phyloP scores from a whole-genome alignment of 2,797 vertebrate species.

The Chelmon rostratus region DNA sequence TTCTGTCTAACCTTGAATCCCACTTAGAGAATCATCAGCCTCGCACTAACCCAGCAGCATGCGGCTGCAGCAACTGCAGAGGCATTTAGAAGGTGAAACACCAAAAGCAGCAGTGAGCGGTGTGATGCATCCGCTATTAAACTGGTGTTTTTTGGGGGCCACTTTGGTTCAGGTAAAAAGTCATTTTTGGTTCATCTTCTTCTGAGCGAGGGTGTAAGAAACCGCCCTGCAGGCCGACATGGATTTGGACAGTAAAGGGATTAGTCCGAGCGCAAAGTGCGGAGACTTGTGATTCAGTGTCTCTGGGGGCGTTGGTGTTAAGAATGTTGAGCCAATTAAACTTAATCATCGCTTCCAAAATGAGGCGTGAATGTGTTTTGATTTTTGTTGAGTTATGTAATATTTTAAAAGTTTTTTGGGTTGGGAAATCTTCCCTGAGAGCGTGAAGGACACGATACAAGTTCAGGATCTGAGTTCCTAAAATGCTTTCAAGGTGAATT shows the following conservation, averaged over 20 bases:
- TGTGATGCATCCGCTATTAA: background rate
- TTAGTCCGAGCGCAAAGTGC: slow-evolving; percentile 6
- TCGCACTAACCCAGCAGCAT: background rate
- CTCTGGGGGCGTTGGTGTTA: slow-evolving; percentile 9
- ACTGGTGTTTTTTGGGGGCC: background rate
- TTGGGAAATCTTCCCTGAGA: slow-evolving; percentile 2
- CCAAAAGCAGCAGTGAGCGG: background rate
- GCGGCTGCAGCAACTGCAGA: background rate
- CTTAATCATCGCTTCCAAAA: background rate
- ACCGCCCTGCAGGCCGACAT: slow-evolving; percentile 13
- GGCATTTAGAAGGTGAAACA: background rate
- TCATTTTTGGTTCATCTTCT: background rate
- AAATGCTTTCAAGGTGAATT: background rate
- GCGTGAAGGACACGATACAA: background rate
- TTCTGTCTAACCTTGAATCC: background rate
- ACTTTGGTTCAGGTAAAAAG: background rate
- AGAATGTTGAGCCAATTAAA: slow-evolving; percentile 1
- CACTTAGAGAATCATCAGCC: slow-evolving; percentile 13
- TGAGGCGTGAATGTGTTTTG: background rate
- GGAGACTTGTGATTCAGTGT: slow-evolving; percentile 4
- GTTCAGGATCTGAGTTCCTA: background rate
- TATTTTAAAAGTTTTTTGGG: background rate
- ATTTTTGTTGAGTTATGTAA: background rate
- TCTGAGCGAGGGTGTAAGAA: slow-evolving; percentile 17
- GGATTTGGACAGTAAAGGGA: slow-evolving; percentile 22